Evolutionary conservation across 1,140 invertebrate genomes (phyloP), one percentile per base, ranked within the genome.

Genomic region (Acromyrmex echinatior): DNA sequence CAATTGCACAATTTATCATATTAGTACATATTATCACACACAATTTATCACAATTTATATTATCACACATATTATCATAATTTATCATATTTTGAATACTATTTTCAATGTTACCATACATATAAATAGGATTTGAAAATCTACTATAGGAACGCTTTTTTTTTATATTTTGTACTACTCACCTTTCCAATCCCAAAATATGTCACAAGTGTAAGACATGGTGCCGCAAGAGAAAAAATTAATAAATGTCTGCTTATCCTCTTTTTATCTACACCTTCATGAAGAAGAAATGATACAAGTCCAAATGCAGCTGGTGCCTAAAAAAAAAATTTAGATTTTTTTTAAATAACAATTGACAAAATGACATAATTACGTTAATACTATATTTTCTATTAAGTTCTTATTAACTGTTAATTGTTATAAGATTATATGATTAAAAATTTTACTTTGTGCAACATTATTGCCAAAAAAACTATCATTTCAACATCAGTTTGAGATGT

Each of bases 281-380:
- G 98, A 84, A 99, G 95, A 70, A 99, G 96, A 95, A 99, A 99
- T 49, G 99, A 99, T 16, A 99, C 99, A 2, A 99, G 96, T 53
- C 99, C 99, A 96, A 99, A 99, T 9, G 99, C 98, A 35, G 99
- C 99, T 5, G 99, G 99, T 16, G 99, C 99, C 97, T 98, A 56
- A 49, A 78, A 74, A 16, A 74, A 63, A 4, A 39, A 63, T 87
- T 66, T 74, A 21, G 62, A 18, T 73, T 39, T 49, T 80, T 86
- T 68, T 25, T 25, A 25, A 70, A 62, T 25, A 3, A 62, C 6
- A 45, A n/a, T 9, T 2, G 18, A 5, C 10, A 58, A 63, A 14
- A 66, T 77, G 51, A 77, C 45, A 16, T 6, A 79, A 28, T 78
- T 74, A 58, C 7, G 3, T 51, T 51, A 51, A 51, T 51, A 51